Evolutionary conservation across 2,113 vertebrate species (phyloP), one percentile per base, ranked within the genome.

Genomic region (Syrmaticus mikado): DNA sequence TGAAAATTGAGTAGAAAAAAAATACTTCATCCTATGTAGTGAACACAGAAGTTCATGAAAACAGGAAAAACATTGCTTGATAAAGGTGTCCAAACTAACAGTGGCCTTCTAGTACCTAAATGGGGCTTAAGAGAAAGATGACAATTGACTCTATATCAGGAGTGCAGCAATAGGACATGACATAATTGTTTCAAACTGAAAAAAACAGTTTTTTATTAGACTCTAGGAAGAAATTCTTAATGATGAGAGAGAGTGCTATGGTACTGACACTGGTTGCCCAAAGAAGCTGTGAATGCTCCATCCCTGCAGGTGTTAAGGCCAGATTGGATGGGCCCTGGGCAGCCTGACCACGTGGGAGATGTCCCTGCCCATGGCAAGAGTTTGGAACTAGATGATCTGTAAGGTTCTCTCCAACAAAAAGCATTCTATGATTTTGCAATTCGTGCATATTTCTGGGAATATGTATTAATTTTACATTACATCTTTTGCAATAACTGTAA

Each of bases 1-100:
- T 27, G 24, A 82, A 92, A 81, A 72, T 3, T 1, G 4, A 18
- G 10, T 0, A 0, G 34, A 38, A 75, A 77, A 74, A 4, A 4
- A 36, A 11, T 6, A 7, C 64, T 24, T 32, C 24, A 53, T 46
- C 21, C 28, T 15, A 62, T 19, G 16, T 46, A 24, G 11, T 43
- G 3, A 79, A 38, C 16, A n/a, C 1, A 27, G 71, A 30, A 34
- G 21, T 57, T 72, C 5, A 16, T 34, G 32, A 62, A 90, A 73
- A 77, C 5, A 6, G 18, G 10, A 21, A 85, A 66, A 53, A 53
- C 13, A 8, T 11, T 66, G 25, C 11, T 30, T 65, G 9, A 43
- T 9, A 21, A 4, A 13, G 11, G 5, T 41, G 32, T 50, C 32
- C 32, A 58, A 58, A n/a, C 32, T 21, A 34, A n/a, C n/a, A 19